phyloP scores from a whole-genome alignment of 2,113 vertebrate genomes.

The Xiphorhynchus elegans region DNA sequence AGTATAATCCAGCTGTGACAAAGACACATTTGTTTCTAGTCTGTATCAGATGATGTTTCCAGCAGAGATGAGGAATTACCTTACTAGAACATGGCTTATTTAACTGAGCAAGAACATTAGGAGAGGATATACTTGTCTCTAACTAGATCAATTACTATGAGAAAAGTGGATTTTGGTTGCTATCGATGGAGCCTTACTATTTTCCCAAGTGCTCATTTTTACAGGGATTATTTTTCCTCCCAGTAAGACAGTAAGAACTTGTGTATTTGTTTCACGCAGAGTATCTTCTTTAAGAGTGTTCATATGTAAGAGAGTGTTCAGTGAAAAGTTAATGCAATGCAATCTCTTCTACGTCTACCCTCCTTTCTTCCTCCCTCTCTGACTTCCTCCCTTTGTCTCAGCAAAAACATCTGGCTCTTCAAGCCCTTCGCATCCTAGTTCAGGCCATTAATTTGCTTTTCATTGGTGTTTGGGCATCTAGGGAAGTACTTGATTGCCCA shows the following conservation, averaged over 20 bases:
- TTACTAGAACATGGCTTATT: not conserved
- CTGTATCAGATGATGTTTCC: constrained; percentile 2
- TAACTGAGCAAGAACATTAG: not conserved
- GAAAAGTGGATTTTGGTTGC: not conserved
- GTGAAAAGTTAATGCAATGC: not conserved
- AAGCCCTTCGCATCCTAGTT: not conserved
- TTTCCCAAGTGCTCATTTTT: not conserved
- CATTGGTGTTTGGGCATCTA: not conserved
- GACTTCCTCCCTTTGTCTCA: not conserved
- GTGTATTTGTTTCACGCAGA: not conserved
- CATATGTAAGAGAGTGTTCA: not conserved
- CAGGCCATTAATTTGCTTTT: not conserved
- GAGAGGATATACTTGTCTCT: not conserved
- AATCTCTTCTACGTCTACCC: not conserved
- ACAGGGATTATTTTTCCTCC: not conserved
- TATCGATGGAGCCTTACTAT: not conserved
- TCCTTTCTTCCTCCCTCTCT: not conserved
- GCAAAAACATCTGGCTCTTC: not conserved
- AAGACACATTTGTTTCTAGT: constrained; percentile 22
- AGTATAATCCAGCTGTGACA: constrained; percentile 35
- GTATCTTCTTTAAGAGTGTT: not conserved
- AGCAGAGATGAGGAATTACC: constrained; percentile 22
- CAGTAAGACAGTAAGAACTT: not conserved
- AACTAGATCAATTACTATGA: not conserved
- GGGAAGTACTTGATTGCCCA: not conserved